Conservation (phyloP, 2,888 invertebrate genomes). For the Eutolmus rufibarbis region DNA sequence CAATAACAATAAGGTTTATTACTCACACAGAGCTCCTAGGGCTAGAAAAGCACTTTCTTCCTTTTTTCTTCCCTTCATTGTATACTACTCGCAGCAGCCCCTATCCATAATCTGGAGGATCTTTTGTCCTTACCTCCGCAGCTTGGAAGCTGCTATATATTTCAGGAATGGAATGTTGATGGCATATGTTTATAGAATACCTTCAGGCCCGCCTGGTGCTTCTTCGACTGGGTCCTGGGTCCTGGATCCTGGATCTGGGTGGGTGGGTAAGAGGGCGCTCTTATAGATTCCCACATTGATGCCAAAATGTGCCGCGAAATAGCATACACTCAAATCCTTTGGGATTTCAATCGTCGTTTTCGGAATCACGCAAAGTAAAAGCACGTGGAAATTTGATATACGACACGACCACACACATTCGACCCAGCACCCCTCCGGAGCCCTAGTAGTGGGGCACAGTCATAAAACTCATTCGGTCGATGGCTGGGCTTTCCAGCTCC, state of each 20-base stretch:
- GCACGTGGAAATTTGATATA: constrained; percentile 32
- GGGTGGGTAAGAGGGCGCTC: neutral
- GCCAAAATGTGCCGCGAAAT: constrained; percentile 28
- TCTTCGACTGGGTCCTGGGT: neutral
- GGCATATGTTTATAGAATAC: constrained; percentile 31
- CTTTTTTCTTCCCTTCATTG: neutral
- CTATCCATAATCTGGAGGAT: constrained; percentile 1
- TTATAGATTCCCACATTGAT: constrained; percentile 29
- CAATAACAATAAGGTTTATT: constrained; percentile 33
- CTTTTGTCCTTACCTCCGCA: constrained; percentile 25
- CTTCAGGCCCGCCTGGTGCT: neutral
- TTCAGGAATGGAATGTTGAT: constrained; percentile 29
- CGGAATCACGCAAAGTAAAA: constrained; percentile 31
- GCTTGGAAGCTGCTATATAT: constrained; percentile 4
- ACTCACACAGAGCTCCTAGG: neutral
- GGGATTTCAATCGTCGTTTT: constrained; percentile 33
- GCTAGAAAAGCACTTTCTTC: neutral
- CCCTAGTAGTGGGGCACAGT: neutral
- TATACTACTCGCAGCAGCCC: neutral
- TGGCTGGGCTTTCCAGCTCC: neutral
- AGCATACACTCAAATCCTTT: constrained; percentile 26
- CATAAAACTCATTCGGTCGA: neutral
- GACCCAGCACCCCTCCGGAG: neutral
- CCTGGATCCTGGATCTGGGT: neutral
- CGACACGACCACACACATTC: neutral